A percentile compares a stretch with the other conserved stretches of the same genome.
Conservation (phyloP, 2,888 invertebrate species). For the Anthophora plumipes region DNA sequence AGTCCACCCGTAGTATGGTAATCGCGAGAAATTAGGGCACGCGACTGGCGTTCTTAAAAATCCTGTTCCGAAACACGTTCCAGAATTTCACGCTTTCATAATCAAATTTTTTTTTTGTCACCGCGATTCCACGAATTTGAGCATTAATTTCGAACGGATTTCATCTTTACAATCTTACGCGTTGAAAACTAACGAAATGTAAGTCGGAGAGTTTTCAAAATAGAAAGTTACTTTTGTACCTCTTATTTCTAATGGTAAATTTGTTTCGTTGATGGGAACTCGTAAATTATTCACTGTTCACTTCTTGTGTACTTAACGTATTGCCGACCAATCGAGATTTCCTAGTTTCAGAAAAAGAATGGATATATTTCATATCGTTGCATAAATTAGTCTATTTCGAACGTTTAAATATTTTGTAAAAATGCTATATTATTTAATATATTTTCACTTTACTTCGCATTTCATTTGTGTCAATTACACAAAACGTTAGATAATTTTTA, state of each 20-base stretch:
- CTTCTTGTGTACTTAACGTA: neutral
- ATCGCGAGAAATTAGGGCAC: conserved; percentile 36
- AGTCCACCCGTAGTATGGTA: conserved; percentile 27
- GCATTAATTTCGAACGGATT: neutral
- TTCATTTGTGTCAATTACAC: too few species aligned
- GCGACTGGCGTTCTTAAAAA: conserved; percentile 27
- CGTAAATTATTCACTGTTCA: too few species aligned
- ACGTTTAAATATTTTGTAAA: too few species aligned
- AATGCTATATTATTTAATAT: too few species aligned
- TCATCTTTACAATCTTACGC: neutral
- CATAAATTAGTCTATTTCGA: too few species aligned
- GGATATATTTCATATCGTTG: too few species aligned
- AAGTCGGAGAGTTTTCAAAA: neutral
- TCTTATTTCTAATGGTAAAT: neutral
- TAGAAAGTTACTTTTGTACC: neutral
- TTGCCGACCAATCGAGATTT: neutral
- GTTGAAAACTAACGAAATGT: neutral
- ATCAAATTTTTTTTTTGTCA: too few species aligned
- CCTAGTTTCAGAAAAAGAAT: too few species aligned
- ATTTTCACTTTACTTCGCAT: too few species aligned
- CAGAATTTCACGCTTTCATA: neutral
- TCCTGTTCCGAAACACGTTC: neutral
- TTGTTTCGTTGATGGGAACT: too few species aligned
- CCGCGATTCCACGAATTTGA: neutral
- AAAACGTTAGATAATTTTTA: too few species aligned